Conservation (phyloP, 2,888 invertebrate genomes). For the Athrips mouffetella region DNA sequence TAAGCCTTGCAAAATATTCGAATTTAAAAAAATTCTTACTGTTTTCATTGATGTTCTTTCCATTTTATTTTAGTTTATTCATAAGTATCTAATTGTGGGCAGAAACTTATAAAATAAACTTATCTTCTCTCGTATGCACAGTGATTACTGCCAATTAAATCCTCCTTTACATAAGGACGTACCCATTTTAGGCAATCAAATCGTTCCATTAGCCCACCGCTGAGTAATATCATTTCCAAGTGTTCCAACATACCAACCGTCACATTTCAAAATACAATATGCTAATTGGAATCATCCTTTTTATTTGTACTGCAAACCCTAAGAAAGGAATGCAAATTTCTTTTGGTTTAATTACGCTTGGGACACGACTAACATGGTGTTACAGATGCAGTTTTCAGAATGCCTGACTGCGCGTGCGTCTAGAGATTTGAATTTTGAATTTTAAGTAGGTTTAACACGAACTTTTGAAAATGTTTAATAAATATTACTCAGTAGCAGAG, state of each 20-base stretch:
- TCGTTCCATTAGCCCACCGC: constrained; percentile 62
- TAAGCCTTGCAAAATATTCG: constrained; percentile 30
- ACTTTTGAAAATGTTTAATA: constrained; percentile 57
- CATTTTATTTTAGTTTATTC: too few relatives aligned
- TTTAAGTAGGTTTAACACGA: constrained; percentile 58
- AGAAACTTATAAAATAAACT: neutral
- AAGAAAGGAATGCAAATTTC: constrained; percentile 73
- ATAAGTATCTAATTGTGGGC: neutral
- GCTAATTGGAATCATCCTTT: constrained; percentile 72
- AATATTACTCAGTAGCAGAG: constrained; percentile 34
- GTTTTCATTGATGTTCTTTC: too few relatives aligned
- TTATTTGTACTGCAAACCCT: constrained; percentile 70
- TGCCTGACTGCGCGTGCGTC: constrained; percentile 38
- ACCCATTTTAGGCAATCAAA: constrained; percentile 52
- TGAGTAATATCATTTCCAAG: constrained; percentile 56
- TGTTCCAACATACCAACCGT: constrained; percentile 61
- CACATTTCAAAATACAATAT: constrained; percentile 77
- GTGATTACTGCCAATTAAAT: constrained; percentile 7
- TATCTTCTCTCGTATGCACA: neutral
- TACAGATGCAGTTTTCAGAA: constrained; percentile 73
- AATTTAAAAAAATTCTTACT: too few relatives aligned
- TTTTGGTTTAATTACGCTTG: constrained; percentile 70
- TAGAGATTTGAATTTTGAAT: constrained; percentile 61
- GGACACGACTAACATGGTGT: constrained; percentile 71
- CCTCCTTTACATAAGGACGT: constrained; percentile 28